These are phyloP conservation scores for Blastobasis lacticolella DNA, from an alignment of 2,888 invertebrate species.

Conservation along the genomic window DNA sequence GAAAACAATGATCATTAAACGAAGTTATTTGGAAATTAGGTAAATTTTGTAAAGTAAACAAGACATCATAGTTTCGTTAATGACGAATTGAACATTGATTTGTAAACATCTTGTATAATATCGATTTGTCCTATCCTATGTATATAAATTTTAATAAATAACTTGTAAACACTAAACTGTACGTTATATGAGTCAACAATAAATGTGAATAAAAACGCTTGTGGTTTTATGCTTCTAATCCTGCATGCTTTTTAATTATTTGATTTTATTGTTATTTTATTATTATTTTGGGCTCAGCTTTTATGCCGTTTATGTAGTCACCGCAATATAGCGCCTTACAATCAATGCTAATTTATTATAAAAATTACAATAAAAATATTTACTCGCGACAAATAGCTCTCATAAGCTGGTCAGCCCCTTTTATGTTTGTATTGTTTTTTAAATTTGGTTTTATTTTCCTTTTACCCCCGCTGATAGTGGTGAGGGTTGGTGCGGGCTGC, in stretches of 20 bases:
- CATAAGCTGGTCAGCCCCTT: constrained; percentile 41
- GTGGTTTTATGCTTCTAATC: constrained; percentile 69
- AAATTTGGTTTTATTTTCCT: constrained; percentile 20
- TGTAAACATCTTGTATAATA: too few species aligned
- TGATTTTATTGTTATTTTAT: constrained; percentile 24
- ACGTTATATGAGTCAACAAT: constrained; percentile 60
- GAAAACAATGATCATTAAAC: too few species aligned
- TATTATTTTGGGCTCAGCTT: constrained; percentile 49
- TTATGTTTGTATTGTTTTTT: constrained; percentile 41
- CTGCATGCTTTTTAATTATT: constrained; percentile 60
- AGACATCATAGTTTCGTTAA: too few species aligned
- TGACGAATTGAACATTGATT: too few species aligned
- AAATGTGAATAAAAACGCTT: constrained; percentile 67
- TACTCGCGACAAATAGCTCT: not conserved
- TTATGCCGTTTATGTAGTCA: not conserved
- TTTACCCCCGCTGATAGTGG: constrained; percentile 52
- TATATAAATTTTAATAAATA: constrained; percentile 43
- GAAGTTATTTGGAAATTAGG: too few species aligned
- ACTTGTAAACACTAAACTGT: constrained; percentile 45
- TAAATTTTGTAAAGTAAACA: too few species aligned
- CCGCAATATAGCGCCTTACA: not conserved
- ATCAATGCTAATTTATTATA: too few species aligned
- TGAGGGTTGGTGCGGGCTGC: constrained; percentile 55
- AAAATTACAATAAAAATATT: not conserved
- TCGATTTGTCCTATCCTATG: constrained; percentile 16